Base-by-base conservation (phyloP, 2,888 invertebrate species). In the Acrobasis repandana region DNA sequence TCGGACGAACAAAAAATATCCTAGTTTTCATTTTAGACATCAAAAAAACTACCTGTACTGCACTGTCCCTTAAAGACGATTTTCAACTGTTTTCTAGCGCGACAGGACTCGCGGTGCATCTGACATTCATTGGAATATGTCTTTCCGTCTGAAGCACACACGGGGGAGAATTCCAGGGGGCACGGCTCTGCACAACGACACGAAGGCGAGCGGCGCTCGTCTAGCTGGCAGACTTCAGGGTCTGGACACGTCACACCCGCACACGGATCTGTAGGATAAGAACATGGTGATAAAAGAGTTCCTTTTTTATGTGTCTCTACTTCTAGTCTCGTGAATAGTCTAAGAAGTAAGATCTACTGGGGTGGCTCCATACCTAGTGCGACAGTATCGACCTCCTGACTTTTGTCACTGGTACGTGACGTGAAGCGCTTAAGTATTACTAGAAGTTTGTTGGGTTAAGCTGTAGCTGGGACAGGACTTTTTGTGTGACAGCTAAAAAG, bases 111-210 rank as follows among this genome's bases (percentile, higher is more conserved):
- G 73, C 96, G 94, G 69, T 95, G 93, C 85, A 97, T 94, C 75
- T 95, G 95, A 82, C 98, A 98, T 83, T 97, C 96, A 86, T 96
- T 97, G 67, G 96, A 93, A 82, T 96, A 97, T 0, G 96, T 96
- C 83, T 96, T 95, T 58, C 96, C 96, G 85, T 96, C 96, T 54
- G 95, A 96, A 10, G 96, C 96, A 74, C 96, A 96, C 56, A 96
- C 94, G 0, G 96, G 96, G 9, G 95, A 94, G 82, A 96, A 96
- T 80, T 96, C 96, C 58, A 97, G 93, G 5, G 96, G 95, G 72
- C 96, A 96, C 52, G 95, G 94, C 76, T 96, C 96, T 56, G 96
- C 96, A 81, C 98, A 98, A 61, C 95, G 94, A 80, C 98, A 98
- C 61, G 94, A 94, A 0, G 97, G 96, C 67, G 95, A 94, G 36